These are phyloP conservation scores for Hirtodrosophila histrioides DNA, from an alignment of 2,888 invertebrate species.

Conservation along the genomic window DNA sequence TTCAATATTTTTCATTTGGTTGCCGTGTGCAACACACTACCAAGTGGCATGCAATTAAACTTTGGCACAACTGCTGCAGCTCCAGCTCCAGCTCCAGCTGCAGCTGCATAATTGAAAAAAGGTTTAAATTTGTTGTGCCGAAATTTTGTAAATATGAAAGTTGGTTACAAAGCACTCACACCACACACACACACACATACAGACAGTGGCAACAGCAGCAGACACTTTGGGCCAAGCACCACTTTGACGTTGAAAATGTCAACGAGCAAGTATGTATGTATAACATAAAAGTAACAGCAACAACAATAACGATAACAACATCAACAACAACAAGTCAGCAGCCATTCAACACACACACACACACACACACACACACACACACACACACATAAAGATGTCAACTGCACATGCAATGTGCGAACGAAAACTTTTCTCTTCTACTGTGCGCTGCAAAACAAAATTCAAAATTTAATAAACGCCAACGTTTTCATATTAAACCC, in stretches of 20 bases:
- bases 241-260: constrained; percentile 69
- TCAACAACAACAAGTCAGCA: constrained; percentile 40
- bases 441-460: constrained; percentile 57
- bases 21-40: constrained; percentile 11
- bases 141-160: constrained; percentile 55
- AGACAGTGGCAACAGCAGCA: constrained; percentile 31
- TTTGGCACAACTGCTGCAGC: constrained; percentile 44
- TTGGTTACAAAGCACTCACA: constrained; percentile 17
- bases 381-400: constrained; percentile 70
- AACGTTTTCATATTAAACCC: constrained; percentile 70
- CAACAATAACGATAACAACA: constrained; percentile 10
- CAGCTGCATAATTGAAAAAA: constrained; percentile 51
- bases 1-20: constrained; percentile 4
- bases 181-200: not conserved
- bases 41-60: constrained; percentile 57
- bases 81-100: constrained; percentile 31
- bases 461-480: constrained; percentile 75
- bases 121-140: constrained; percentile 35
- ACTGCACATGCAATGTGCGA: constrained; percentile 70
- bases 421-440: constrained; percentile 57
- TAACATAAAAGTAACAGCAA: constrained; percentile 37
- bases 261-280: constrained; percentile 47
- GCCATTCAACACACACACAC: constrained; percentile 26
- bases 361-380: constrained; percentile 4
- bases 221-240: constrained; percentile 59